Base-by-base conservation (phyloP, 1,140 invertebrate species). In the Drosophila kepulauana region DNA sequence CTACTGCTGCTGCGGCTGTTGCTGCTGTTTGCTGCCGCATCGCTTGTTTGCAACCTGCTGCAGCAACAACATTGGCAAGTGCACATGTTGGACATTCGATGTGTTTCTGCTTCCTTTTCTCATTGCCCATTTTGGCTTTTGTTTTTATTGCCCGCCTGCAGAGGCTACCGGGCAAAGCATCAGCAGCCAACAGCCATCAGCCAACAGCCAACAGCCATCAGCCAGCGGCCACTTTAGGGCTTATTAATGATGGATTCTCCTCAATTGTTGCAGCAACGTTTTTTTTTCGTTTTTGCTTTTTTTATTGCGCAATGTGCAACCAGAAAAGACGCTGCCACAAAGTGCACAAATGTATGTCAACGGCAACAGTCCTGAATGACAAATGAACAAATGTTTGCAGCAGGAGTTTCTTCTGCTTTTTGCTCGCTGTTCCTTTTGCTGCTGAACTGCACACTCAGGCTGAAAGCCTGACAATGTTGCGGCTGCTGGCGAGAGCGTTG, bases 241-340 rank as follows among this genome's bases (percentile, higher is more conserved):
- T 89, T 89, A 89, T 89, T 89, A 89, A 89, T 89, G 85, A 89
- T 89, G 85, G 86, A 89, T 89, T 89, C 85, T 86, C 85, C 84
- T 78, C 84, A 88, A 89, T 89, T 89, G 75, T 69, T 58, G 71
- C 62, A 41, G 51, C 45, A 69, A 35, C 30, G 20, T 77, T 62
- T 52, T 48, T 38, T 10, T 13, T 52, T 57, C 28, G 58, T 28
- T 38, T 38, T 16, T 20, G 20, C 20, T 57, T 58, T 61, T 89
- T 88, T 88, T 88, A 85, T 88, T 88, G 85, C 84, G 84, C 84
- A 89, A 87, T 71, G 75, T 70, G 67, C 77, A 71, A 64, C 70
- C 15, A 35, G 45, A 59, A 67, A 67, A 45, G 41, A 28, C 41
- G 67, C 46, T 59, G 62, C 76, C 75, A 67, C 69, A 79, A 73